Conservation (phyloP, 2,113 vertebrate genomes). For the Callionymus lyra region DNA sequence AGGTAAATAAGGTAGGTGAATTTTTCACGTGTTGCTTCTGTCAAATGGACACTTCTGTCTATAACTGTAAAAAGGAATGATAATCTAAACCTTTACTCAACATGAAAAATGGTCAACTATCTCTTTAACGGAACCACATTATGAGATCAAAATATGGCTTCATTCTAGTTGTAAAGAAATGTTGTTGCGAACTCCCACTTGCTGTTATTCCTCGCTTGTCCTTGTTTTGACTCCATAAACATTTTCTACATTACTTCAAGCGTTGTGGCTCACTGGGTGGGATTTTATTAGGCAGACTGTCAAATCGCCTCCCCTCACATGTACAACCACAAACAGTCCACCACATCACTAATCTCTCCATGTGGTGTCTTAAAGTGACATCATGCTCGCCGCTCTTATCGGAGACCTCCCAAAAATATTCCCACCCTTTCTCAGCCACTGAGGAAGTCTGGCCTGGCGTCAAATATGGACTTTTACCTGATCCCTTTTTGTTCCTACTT, state of each 20-base stretch:
- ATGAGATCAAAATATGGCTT: too few species aligned
- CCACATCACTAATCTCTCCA: slow-evolving; percentile 41
- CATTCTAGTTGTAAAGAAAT: too few species aligned
- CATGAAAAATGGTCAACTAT: too few species aligned
- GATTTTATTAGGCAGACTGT: slow-evolving; percentile 30
- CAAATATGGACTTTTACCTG: too few species aligned
- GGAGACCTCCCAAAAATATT: slow-evolving; percentile 22
- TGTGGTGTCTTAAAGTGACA: slow-evolving; percentile 31
- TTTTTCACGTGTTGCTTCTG: too few species aligned
- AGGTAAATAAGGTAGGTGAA: too few species aligned
- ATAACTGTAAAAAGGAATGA: too few species aligned
- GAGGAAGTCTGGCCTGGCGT: too few species aligned
- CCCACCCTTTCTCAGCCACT: slow-evolving; percentile 4
- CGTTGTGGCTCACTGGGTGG: slow-evolving; percentile 43
- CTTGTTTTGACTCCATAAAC: slow-evolving; percentile 44
- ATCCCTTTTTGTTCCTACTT: slow-evolving; percentile 20
- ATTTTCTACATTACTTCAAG: slow-evolving; percentile 21
- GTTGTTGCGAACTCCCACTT: too few species aligned
- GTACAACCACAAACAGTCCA: slow-evolving; percentile 37
- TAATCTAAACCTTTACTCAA: too few species aligned
- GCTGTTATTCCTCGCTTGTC: slow-evolving; percentile 42
- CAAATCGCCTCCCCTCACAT: slow-evolving; percentile 28
- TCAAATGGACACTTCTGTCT: too few species aligned
- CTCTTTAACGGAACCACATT: too few species aligned
- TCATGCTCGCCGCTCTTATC: slow-evolving; percentile 40